These are phyloP conservation scores for Drosophila elegans DNA, from an alignment of 1,140 invertebrate genomes.

Conservation along the genomic window DNA sequence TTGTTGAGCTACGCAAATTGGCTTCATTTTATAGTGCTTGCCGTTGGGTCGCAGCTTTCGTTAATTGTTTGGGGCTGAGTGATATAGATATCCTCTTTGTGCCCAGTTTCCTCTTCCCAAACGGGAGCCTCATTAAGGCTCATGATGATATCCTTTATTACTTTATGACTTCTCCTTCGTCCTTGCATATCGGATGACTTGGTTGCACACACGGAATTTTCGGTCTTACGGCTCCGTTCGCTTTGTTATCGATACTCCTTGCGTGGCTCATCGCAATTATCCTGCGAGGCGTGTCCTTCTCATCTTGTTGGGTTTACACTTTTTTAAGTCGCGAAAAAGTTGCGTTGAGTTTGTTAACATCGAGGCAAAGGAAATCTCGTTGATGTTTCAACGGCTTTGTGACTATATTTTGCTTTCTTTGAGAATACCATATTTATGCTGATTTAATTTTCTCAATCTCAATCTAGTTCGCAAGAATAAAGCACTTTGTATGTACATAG, in stretches of 20 bases:
- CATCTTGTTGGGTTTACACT: slow-evolving; percentile 19
- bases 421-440: not conserved
- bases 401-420: not conserved
- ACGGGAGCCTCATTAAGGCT: slow-evolving; percentile 68
- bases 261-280: slow-evolving; percentile 44
- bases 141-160: slow-evolving; percentile 78
- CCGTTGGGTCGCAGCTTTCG: slow-evolving; percentile 63
- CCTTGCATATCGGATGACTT: slow-evolving; percentile 67
- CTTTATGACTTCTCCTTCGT: slow-evolving; percentile 65
- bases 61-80: slow-evolving; percentile 72
- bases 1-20: slow-evolving; percentile 66
- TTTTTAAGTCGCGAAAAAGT: slow-evolving; percentile 7
- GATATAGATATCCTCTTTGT: slow-evolving; percentile 72
- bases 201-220: slow-evolving; percentile 55
- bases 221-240: slow-evolving; percentile 6
- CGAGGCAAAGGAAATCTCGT: slow-evolving; percentile 11
- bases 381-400: not conserved
- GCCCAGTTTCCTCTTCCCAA: slow-evolving; percentile 10
- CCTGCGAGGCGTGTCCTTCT: slow-evolving; percentile 1
- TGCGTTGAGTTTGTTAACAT: slow-evolving; percentile 22
- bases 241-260: slow-evolving; percentile 56
- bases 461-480: no score
- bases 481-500: no score
- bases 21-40: slow-evolving; percentile 70
- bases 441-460: not conserved